A percentile compares a stretch with the other conserved stretches of the same genome.
Conservation (phyloP, 2,797 vertebrate species). For the Microctenopoma steveboyesi region DNA sequence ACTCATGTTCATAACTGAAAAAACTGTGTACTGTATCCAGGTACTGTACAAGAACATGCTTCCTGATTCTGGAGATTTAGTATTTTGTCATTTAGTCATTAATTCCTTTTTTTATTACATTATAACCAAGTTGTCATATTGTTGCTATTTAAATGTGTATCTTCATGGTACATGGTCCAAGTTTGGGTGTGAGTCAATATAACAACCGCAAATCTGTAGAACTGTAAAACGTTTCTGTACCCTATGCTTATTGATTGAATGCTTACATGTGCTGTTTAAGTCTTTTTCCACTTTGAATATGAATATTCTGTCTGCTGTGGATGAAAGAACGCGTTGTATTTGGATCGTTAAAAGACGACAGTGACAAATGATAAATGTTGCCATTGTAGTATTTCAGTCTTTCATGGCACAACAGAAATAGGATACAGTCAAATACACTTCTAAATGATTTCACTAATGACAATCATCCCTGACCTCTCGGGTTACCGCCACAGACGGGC, state of each 20-base stretch:
- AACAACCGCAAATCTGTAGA: neutral
- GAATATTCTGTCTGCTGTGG: neutral
- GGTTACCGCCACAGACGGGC: constrained; percentile 61
- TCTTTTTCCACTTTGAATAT: neutral
- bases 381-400: neutral
- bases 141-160: neutral
- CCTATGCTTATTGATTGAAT: neutral
- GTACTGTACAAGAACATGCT: constrained; percentile 1
- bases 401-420: constrained; percentile 31
- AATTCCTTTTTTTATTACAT: constrained; percentile 2
- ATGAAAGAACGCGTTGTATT: neutral
- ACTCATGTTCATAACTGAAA: constrained; percentile 34
- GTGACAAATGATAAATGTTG: constrained; percentile 36
- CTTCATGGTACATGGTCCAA: neutral
- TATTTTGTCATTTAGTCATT: constrained; percentile 20
- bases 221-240: neutral
- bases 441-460: constrained; percentile 63
- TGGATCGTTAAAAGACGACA: constrained; percentile 5
- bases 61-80: constrained; percentile 11
- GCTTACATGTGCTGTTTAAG: neutral
- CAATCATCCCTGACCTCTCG: constrained; percentile 66
- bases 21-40: neutral
- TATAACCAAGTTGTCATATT: neutral
- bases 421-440: constrained; percentile 45
- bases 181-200: neutral